A percentile compares a stretch with the other conserved stretches of the same genome.
Conservation (phyloP, 1,140 invertebrate genomes). For the Bombus huntii region DNA sequence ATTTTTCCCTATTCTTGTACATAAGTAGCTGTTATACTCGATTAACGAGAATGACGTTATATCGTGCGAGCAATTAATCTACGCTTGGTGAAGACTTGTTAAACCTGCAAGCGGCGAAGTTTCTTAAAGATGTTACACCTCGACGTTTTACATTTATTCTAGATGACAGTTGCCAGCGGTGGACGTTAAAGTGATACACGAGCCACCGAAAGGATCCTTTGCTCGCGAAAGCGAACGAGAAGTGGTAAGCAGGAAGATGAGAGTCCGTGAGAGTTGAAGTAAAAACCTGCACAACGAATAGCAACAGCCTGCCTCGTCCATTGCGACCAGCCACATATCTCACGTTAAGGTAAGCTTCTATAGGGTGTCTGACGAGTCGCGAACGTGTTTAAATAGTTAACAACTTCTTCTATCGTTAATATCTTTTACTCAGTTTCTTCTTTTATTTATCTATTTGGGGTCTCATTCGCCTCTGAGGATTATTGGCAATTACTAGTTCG, state of each 20-base stretch:
- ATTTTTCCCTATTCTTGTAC: neutral
- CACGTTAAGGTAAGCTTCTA: conserved; percentile 73
- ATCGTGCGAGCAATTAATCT: neutral
- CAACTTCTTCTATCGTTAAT: too few species aligned
- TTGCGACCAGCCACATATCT: conserved; percentile 74
- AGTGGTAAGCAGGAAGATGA: conserved; percentile 58
- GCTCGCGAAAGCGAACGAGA: conserved; percentile 47
- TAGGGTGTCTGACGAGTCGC: too few species aligned
- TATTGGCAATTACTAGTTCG: too few species aligned
- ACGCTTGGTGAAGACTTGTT: neutral
- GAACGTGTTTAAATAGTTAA: too few species aligned
- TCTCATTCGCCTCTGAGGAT: too few species aligned
- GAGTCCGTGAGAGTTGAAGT: conserved; percentile 68
- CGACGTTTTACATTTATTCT: neutral
- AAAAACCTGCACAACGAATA: conserved; percentile 69
- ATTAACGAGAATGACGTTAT: neutral
- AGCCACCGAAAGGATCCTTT: conserved; percentile 42
- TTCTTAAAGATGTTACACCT: neutral
- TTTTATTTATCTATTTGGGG: too few species aligned
- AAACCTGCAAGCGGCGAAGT: too few species aligned
- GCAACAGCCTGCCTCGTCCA: conserved; percentile 73
- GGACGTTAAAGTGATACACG: conserved; percentile 45
- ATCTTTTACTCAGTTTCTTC: neutral
- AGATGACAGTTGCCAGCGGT: conserved; percentile 49
- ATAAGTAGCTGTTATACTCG: neutral